Evolutionary conservation across 2,113 vertebrate species (phyloP).

Genomic region (Percopsis transmontana): DNA sequence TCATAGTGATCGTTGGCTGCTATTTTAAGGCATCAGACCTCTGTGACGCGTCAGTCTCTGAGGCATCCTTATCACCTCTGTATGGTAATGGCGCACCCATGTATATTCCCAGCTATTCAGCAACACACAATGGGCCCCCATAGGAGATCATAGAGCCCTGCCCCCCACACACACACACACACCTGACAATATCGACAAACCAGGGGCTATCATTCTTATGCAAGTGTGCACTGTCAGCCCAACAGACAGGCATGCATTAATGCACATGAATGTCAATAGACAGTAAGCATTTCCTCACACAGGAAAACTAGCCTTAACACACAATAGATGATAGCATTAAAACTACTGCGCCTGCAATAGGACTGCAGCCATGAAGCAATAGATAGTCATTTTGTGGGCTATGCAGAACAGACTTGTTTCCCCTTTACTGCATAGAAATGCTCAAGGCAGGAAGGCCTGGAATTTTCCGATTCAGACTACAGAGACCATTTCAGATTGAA

Average conservation of each 20-base stretch:
- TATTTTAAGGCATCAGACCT: conserved; percentile 2
- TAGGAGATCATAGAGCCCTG: conserved; percentile 46
- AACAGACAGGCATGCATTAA: conserved; percentile 9
- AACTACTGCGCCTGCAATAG: conserved; percentile 39
- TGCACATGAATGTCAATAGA: conserved; percentile 2
- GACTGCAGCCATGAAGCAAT: conserved; percentile 33
- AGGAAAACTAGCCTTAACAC: conserved; percentile 2
- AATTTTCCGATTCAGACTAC: not conserved
- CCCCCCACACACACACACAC: conserved; percentile 30
- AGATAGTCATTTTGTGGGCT: conserved; percentile 5
- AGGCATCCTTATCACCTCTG: conserved; percentile 34
- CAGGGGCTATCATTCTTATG: conserved; percentile 43
- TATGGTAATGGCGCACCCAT: conserved; percentile 24
- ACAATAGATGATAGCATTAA: conserved; percentile 15
- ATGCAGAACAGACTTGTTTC: not conserved
- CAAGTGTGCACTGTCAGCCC: conserved; percentile 48
- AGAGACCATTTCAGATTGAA: not conserved
- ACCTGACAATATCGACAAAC: conserved; percentile 48
- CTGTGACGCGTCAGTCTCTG: not conserved
- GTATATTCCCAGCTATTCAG: conserved; percentile 46
- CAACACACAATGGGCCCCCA: conserved; percentile 54
- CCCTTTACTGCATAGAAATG: not conserved
- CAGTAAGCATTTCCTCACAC: not conserved
- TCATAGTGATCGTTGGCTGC: conserved; percentile 9
- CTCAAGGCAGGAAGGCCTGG: not conserved